Evolutionary conservation across 2,797 vertebrate species (phyloP).

Genomic region (Eurystomus glaucurus): DNA sequence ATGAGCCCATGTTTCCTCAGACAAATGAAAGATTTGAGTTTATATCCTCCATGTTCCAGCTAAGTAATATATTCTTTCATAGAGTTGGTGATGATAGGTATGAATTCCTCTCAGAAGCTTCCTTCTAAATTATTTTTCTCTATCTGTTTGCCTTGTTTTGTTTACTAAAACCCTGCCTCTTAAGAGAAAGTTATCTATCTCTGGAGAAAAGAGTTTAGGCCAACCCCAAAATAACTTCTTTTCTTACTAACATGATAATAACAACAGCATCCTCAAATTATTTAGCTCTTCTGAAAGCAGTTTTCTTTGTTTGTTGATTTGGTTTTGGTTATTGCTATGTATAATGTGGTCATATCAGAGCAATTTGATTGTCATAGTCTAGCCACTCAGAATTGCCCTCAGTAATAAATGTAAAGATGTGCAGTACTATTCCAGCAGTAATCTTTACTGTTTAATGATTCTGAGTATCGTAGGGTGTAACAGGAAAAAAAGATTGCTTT

Average conservation of each 20-base stretch:
- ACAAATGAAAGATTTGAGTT: conserved; percentile 3
- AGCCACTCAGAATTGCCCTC: neutral
- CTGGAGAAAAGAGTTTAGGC: neutral
- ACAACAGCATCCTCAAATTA: neutral
- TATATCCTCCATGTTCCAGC: neutral
- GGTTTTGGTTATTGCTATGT: neutral
- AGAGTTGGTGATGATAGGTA: neutral
- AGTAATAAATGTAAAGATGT: neutral
- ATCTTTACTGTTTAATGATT: neutral
- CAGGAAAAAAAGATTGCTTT: neutral
- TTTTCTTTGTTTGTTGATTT: neutral
- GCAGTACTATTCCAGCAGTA: neutral
- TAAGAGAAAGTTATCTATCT: neutral
- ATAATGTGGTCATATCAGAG: neutral
- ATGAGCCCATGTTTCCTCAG: neutral
- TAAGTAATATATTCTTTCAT: neutral
- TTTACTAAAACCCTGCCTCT: neutral
- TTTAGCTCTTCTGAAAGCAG: neutral
- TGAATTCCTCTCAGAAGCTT: neutral
- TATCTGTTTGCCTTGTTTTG: neutral
- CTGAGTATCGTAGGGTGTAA: neutral
- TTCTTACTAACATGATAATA: neutral
- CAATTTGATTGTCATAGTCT: neutral
- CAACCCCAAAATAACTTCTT: neutral
- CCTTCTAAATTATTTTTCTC: neutral